Base-by-base conservation (phyloP, 35 echinoderm and acorn worm species). In the Apostichopus parvimensis region DNA sequence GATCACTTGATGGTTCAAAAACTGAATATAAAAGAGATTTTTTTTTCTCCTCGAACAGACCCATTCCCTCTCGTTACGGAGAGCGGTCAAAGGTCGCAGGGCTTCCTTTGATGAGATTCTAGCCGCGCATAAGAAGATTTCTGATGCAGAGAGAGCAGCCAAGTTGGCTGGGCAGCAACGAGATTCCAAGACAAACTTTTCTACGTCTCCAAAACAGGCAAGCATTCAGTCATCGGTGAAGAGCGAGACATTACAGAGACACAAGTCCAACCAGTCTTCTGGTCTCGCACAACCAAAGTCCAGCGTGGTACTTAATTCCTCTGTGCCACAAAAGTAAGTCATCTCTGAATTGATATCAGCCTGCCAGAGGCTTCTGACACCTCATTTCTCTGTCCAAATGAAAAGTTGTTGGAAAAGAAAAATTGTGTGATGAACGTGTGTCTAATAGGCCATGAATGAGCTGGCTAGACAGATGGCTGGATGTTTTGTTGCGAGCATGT, bases 21-120 rank as follows among this genome's bases (percentile, higher is more conserved):
- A 3, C 34, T 45, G 34, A 45, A 45, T 45, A 45, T 28, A 45
- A 45, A 45, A 45, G 3, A 45, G 34, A 61, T 11, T 9, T 61
- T 61, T 61, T 61, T 0, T 61, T 61, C 58, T 61, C 58, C 58
- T 61, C 1, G 20, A 75, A 13, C 92, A 98, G 96, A 98, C 96
- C 54, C 96, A 95, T 72, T 82, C 94, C 22, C 84, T 98, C 73
- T 93, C 92, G 34, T 56, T 98, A 79, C 59, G 96, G 89, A 95
- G 96, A 79, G 92, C 94, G 5, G 94, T 98, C 65, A 77, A 93
- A 78, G 94, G 92, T 12, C 66, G 96, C 12, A 95, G 96, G 90
- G 90, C 92, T 77, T 82, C 96, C 13, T 98, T 98, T 65, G 92
- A 98, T 66, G 92, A 98, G 13, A 94, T 98, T 5, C 92, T 98